Base-by-base conservation (phyloP, 2,113 vertebrate genomes). In the Epinephelus moara region DNA sequence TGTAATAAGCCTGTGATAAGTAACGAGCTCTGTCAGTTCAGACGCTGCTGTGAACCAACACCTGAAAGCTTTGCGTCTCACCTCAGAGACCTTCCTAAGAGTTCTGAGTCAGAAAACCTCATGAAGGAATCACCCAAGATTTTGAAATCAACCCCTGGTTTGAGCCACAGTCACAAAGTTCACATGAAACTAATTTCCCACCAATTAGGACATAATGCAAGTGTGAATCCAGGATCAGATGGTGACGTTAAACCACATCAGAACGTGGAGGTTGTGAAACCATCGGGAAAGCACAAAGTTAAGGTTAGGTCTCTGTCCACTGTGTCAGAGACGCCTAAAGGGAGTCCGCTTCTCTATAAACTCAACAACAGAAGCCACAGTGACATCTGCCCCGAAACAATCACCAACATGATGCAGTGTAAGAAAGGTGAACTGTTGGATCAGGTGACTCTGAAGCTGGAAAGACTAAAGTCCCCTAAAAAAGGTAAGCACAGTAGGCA, bases 401-500 rank as follows among this genome's bases (percentile, higher is more conserved):
- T 92, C 27, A 68, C 78, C 1, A 89, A 84, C 84, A 89, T 96
- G 0, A 85, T 94, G 15, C 94, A 95, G 49, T 91, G 92, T 88
- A 96, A 94, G 78, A 96, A 91, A 86, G 84, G 88, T 19, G 91
- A 93, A 0, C 88, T 91, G 1, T 75, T 92, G 56, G 88, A 92
- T 45, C 95, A 73, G 87, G 93, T 90, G 69, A 96, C 96, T 0
- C 95, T 95, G 42, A 95, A 95, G 80, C 80, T 91, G 87, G 91
- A 91, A 75, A 93, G 85, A 89, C 84, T 88, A 62, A 96, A 91
- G 89, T 50, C 86, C 13, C 23, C 25, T 0, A 94, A 92, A 71
- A 97, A 96, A 96, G 98, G 98, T 99, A 94, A 85, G 83, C 10
- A 53, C 11, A 21, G 12, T 2, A 4, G 21, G 6, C 0, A 59